Percentiles rank a stretch among this genome's conserved stretches.
Evolutionary conservation across 2,113 vertebrate genomes (phyloP).

Genomic region (Phrynosoma blainvillii): DNA sequence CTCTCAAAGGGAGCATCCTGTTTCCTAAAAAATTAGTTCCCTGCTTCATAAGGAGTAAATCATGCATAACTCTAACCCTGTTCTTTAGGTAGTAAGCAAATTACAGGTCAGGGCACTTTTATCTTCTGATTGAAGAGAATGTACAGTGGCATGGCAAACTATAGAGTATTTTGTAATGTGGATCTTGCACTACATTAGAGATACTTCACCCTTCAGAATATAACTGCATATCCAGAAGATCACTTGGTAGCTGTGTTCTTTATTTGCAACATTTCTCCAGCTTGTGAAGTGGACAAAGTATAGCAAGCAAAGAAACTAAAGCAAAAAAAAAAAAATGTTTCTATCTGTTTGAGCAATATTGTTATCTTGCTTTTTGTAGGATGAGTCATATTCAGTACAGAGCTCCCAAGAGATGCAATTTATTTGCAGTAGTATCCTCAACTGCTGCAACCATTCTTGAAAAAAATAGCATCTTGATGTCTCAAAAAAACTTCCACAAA

Average conservation of each 20-base stretch:
- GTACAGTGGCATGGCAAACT: neutral
- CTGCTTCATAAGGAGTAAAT: neutral
- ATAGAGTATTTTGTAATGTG: neutral
- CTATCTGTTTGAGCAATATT: neutral
- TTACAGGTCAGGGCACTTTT: neutral
- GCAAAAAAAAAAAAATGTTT: neutral
- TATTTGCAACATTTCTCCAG: neutral
- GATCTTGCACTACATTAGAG: neutral
- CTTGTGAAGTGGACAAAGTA: neutral
- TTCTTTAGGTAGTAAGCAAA: neutral
- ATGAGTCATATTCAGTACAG: neutral
- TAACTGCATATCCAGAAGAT: neutral
- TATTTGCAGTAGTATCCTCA: neutral
- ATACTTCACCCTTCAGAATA: neutral
- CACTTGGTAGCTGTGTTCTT: neutral
- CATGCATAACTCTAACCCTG: conserved; percentile 1
- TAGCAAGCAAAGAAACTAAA: neutral
- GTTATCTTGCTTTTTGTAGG: neutral
- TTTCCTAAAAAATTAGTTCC: neutral
- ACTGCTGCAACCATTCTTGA: neutral
- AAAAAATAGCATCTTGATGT: neutral
- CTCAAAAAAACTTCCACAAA: too few relatives aligned
- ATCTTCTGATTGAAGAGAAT: neutral
- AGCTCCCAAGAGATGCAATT: neutral
- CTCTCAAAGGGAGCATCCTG: neutral